Percentiles rank a stretch among this genome's conserved stretches.
phyloP scores from a whole-genome alignment of 35 echinoderm and acorn worm species.

The Lytechinus variegatus region DNA sequence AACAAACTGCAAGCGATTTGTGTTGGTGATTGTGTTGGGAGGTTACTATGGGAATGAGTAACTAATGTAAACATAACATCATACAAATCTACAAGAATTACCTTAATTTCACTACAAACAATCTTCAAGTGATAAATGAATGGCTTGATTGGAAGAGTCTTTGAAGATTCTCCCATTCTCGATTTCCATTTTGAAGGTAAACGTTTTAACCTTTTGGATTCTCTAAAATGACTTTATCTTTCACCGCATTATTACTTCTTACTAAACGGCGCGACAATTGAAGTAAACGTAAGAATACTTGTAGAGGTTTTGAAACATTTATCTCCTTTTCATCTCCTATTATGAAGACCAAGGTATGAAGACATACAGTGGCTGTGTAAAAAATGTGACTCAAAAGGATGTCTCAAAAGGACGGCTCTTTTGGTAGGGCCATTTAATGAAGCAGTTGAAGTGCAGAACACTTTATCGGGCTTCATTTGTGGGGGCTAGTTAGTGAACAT shows the following conservation, averaged over 20 bases:
- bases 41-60: neutral
- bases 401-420: neutral
- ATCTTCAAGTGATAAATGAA: neutral
- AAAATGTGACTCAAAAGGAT: neutral
- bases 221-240: neutral
- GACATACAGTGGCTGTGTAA: neutral
- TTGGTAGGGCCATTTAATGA: constrained; percentile 1
- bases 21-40: neutral
- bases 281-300: neutral
- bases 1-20: neutral
- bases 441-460: neutral
- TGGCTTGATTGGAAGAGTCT: neutral
- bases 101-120: neutral
- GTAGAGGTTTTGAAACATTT: neutral
- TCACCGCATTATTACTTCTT: neutral
- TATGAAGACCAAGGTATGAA: neutral
- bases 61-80: neutral
- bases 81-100: neutral
- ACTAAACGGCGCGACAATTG: neutral
- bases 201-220: neutral
- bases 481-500: neutral
- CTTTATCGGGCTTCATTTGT: neutral
- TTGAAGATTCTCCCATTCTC: neutral
- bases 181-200: neutral
- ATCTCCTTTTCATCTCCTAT: neutral